A percentile compares a stretch with the other conserved stretches of the same genome.
These are phyloP conservation scores for Alitta virens DNA, from an alignment of 2,888 invertebrate genomes.

Conservation along the genomic window DNA sequence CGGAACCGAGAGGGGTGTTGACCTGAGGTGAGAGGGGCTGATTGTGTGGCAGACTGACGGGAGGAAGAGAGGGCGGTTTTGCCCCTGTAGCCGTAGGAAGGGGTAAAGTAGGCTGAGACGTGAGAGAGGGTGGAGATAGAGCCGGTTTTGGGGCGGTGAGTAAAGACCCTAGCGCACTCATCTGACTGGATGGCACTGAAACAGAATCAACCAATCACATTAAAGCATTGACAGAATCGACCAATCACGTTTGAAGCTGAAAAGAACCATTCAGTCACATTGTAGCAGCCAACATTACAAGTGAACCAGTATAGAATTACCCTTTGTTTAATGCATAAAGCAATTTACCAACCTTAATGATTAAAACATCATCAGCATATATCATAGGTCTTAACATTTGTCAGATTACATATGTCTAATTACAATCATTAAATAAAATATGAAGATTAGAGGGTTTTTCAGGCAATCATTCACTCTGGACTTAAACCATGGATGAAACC, in stretches of 20 bases:
- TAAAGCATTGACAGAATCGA: not conserved
- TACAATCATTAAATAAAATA: no score
- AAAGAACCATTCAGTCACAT: not conserved
- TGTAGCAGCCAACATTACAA: not conserved
- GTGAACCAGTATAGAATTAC: no score
- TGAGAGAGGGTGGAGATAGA: conserved; percentile 14
- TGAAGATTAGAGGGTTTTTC: no score
- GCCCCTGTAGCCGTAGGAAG: not conserved
- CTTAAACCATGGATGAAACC: no score
- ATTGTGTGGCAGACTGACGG: conserved; percentile 8
- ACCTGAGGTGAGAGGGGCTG: not conserved
- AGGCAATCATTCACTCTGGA: no score
- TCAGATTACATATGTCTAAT: no score
- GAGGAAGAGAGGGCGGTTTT: conserved; percentile 9
- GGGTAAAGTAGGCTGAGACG: conserved; percentile 3
- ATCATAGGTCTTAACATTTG: no score
- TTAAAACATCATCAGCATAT: no score
- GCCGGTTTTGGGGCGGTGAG: conserved; percentile 19
- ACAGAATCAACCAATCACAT: not conserved
- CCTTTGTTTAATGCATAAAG: no score
- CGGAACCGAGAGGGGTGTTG: not conserved
- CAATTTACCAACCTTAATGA: no score
- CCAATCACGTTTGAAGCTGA: not conserved
- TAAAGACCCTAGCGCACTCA: conserved; percentile 22
- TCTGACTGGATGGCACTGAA: conserved; percentile 5